A percentile compares a stretch with the other conserved stretches of the same genome.
phyloP scores from a whole-genome alignment of 2,113 vertebrate species.

The Grallaria varia region DNA sequence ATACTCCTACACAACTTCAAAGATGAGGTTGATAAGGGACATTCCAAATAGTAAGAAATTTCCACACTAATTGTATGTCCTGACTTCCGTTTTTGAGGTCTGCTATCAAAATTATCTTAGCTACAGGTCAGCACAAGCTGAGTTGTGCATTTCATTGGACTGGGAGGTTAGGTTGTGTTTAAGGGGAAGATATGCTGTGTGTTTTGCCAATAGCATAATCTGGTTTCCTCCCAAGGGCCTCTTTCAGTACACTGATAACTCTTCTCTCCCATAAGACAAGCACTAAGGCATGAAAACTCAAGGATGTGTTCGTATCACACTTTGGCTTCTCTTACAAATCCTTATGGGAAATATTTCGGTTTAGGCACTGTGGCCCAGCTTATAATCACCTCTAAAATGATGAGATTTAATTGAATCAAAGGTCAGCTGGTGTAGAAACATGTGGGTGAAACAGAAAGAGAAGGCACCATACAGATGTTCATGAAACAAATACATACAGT shows the following conservation, averaged over 20 bases:
- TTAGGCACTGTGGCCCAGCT: neutral
- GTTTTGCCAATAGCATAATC: neutral
- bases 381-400: neutral
- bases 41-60: neutral
- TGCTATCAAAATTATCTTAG: neutral
- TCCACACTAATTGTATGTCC: neutral
- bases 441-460: neutral
- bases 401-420: neutral
- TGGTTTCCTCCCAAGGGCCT: neutral
- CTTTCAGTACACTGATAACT: neutral
- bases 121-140: neutral
- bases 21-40: neutral
- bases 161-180: neutral
- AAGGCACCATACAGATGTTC: neutral
- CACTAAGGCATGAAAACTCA: neutral
- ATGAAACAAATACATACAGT: neutral
- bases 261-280: neutral
- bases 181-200: neutral
- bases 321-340: neutral
- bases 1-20: neutral
- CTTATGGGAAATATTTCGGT: neutral
- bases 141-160: neutral
- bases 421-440: neutral
- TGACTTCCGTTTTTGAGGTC: neutral
- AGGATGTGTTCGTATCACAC: accelerated